These are phyloP conservation scores for Antechinus flavipes DNA, from an alignment of 2,113 vertebrate genomes.

Conservation along the genomic window DNA sequence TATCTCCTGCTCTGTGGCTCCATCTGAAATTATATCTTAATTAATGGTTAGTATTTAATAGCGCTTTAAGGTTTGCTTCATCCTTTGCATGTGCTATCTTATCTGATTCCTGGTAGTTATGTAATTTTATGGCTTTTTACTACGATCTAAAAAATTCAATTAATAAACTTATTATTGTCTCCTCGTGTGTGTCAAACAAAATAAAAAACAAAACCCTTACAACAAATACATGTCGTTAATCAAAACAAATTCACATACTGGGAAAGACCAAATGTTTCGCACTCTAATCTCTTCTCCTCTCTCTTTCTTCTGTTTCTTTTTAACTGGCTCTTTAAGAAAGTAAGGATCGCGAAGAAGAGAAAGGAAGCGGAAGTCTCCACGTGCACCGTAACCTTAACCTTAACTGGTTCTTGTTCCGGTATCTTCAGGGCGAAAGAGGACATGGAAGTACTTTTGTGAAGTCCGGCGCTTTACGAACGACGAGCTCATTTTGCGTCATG, in stretches of 20 bases:
- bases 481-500: slow-evolving; percentile 18
- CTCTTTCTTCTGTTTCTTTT: not conserved
- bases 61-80: not conserved
- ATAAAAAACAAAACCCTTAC: not conserved
- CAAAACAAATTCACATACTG: not conserved
- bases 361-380: fast-evolving
- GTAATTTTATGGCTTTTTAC: too few relatives aligned
- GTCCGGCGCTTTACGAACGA: not conserved
- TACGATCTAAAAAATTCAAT: not conserved
- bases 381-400: fast-evolving
- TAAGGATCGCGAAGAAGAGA: fast-evolving
- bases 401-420: not conserved
- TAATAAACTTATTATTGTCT: not conserved
- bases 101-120: not conserved
- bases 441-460: not conserved
- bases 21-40: too few relatives aligned
- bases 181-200: not conserved
- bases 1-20: too few relatives aligned
- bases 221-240: not conserved
- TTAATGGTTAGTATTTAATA: not conserved
- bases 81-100: not conserved
- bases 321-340: not conserved
- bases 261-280: not conserved
- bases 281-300: not conserved
- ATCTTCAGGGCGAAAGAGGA: not conserved